Percentiles rank a stretch among this genome's conserved stretches.
phyloP scores from a whole-genome alignment of 2,113 vertebrate species.

The Dolichallabes microphthalmus region DNA sequence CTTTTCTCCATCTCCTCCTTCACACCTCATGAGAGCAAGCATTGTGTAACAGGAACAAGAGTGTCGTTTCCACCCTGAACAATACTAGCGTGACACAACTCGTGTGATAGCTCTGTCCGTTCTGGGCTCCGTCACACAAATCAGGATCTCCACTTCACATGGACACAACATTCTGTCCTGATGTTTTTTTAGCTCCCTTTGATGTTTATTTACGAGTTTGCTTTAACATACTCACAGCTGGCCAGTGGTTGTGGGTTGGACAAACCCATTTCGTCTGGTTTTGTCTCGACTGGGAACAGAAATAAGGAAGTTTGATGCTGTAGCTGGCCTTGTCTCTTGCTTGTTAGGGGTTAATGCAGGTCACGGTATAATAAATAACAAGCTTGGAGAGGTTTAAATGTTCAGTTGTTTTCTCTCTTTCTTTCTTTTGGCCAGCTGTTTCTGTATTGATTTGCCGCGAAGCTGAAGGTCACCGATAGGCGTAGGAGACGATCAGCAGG shows the following conservation, averaged over 20 bases:
- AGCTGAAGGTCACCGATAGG: neutral
- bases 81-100: constrained; percentile 1
- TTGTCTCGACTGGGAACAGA: too few species aligned
- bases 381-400: too few species aligned
- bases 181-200: neutral
- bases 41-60: constrained; percentile 26
- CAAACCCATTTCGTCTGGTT: too few species aligned
- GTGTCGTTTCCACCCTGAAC: constrained; percentile 12
- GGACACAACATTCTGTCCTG: neutral
- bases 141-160: neutral
- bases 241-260: too few species aligned
- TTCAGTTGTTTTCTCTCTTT: neutral
- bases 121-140: neutral
- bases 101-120: neutral
- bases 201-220: neutral
- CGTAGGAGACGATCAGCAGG: neutral
- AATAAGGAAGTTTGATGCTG: too few species aligned
- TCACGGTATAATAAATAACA: too few species aligned
- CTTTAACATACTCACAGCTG: too few species aligned
- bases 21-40: constrained; percentile 14
- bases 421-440: neutral
- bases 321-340: too few species aligned
- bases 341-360: too few species aligned
- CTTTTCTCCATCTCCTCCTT: constrained; percentile 24
- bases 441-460: neutral